Evolutionary conservation across 2,797 vertebrate species (phyloP).

Genomic region (Pseudomugil gertrudae): DNA sequence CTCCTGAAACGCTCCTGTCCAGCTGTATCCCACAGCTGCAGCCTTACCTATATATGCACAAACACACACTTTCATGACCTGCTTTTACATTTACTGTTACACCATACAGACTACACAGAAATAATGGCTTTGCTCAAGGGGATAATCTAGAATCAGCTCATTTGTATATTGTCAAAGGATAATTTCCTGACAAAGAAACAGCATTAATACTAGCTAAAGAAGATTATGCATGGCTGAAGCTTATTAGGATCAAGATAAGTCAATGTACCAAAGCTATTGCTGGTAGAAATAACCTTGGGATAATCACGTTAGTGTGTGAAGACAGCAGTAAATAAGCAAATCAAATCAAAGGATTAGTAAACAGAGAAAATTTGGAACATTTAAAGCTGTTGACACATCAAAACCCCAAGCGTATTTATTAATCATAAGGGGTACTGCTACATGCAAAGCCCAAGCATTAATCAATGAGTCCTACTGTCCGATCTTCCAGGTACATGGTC

Average conservation of each 20-base stretch:
- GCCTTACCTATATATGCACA: constrained; percentile 82
- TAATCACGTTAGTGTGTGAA: constrained; percentile 68
- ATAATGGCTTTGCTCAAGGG: constrained; percentile 30
- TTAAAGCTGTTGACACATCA: constrained; percentile 19
- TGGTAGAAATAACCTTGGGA: constrained; percentile 60
- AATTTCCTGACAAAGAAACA: constrained; percentile 51
- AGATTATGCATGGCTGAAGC: constrained; percentile 56
- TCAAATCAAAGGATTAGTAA: constrained; percentile 73
- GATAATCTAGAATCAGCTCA: constrained; percentile 58
- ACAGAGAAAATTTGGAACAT: constrained; percentile 41
- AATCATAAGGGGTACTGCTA: not conserved
- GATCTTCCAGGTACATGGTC: constrained; percentile 94
- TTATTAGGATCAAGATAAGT: constrained; percentile 49
- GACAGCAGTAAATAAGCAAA: constrained; percentile 61
- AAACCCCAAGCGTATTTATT: constrained; percentile 18
- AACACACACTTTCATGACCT: constrained; percentile 26
- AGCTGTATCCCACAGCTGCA: constrained; percentile 95
- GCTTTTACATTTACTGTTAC: constrained; percentile 23
- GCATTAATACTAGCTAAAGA: constrained; percentile 61
- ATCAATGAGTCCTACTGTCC: constrained; percentile 84
- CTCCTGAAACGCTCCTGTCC: constrained; percentile 95
- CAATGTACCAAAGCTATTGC: constrained; percentile 44
- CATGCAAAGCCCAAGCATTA: constrained; percentile 20
- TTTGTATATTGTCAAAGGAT: constrained; percentile 51
- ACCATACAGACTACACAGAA: constrained; percentile 20